Base-by-base conservation (phyloP, 1,140 invertebrate species). In the Antheraea pernyi region DNA sequence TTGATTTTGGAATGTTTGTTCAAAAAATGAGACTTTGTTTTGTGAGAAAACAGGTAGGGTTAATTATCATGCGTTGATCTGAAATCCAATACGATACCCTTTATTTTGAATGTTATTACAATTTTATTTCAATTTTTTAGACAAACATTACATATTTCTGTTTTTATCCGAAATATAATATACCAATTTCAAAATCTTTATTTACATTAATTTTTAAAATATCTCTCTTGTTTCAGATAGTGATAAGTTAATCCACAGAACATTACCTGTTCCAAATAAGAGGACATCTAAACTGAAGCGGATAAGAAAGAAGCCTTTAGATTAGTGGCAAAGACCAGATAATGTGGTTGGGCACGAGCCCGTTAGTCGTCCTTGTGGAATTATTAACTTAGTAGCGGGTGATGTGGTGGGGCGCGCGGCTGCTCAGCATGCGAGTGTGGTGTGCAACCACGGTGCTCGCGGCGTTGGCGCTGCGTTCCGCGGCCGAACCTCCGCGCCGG, bases 301-400 rank as follows among this genome's bases (percentile, higher is more conserved):
- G 19, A 63, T 37, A 71, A 36, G 81, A 77, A 74, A 77, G 59
- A 65, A 72, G 37, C 48, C 53, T 71, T 61, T 58, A 59, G 75
- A 73, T 66, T 59, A 72, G 62, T 69, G 60, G 69, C 65, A 72
- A 70, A 78, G 74, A 67, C 79, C 70, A 67, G 85, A 90, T 90
- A 89, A 91, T 91, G 89, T 84, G 86, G 86, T 85, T 73, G 88
- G 86, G 86, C 83, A 83, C 70, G 83, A 78, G 84, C 85, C 87
- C 86, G 76, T 74, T 71, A 81, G 72, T 79, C 72, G 81, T 73
- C 70, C 74, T 76, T 74, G 74, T 76, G 65, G 78, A 74, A 69
- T 71, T 81, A 83, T 88, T 78, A 77, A 90, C 86, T 88, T 91
- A 90, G 85, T 90, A 83, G 75, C 67, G 71, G 81, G 77, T 39